Evolutionary conservation across 2,888 invertebrate genomes (phyloP).

Genomic region (Caenorhabditis angaria): DNA sequence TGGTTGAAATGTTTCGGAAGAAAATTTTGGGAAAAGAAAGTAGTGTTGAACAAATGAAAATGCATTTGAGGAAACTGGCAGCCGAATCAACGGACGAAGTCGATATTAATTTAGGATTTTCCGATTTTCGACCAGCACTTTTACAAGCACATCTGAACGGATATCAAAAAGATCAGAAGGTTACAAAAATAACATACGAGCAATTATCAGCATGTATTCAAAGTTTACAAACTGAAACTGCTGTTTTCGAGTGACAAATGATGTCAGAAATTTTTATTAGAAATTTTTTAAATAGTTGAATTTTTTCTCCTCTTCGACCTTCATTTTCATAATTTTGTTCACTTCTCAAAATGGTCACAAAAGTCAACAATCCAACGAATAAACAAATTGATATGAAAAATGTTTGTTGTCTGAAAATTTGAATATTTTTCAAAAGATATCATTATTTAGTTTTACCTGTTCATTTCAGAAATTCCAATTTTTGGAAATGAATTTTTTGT

Average conservation of each 20-base stretch:
- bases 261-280: neutral
- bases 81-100: conserved; percentile 49
- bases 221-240: conserved; percentile 14
- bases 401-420: too few species aligned
- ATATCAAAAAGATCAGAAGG: conserved; percentile 45
- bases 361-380: neutral
- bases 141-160: conserved; percentile 45
- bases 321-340: neutral
- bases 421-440: too few species aligned
- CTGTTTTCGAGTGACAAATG: conserved; percentile 13
- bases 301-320: neutral
- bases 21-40: conserved; percentile 42
- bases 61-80: conserved; percentile 55
- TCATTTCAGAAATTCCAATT: too few species aligned
- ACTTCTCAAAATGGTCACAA: neutral
- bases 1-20: conserved; percentile 56
- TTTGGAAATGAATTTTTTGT: too few species aligned
- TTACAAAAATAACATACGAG: conserved; percentile 50
- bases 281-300: neutral
- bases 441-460: too few species aligned
- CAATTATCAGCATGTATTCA: conserved; percentile 45
- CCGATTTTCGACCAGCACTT: conserved; percentile 57
- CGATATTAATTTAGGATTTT: conserved; percentile 56
- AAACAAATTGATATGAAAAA: too few species aligned
- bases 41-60: conserved; percentile 49